Conservation (phyloP, 2,113 vertebrate species). For the Elephas maximus region DNA sequence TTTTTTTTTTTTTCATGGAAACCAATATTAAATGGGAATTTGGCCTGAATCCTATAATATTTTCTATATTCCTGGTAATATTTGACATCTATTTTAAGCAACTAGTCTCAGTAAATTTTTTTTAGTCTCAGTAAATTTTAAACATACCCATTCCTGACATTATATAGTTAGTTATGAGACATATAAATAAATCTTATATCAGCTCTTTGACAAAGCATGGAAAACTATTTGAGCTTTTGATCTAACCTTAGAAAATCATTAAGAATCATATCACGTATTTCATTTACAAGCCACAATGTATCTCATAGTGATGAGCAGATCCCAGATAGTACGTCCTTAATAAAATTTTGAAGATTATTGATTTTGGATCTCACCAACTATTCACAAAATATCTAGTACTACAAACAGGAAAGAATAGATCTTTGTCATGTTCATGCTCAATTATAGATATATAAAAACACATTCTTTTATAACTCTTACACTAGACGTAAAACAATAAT, state of each 20-base stretch:
- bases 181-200: background rate
- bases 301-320: background rate
- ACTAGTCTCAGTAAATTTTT: conserved; percentile 4
- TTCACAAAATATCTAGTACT: background rate
- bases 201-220: conserved; percentile 23
- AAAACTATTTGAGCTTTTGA: background rate
- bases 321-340: background rate
- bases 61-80: background rate
- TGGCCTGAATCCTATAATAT: background rate
- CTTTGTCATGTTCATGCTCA: background rate
- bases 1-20: background rate
- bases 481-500: background rate
- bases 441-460: background rate
- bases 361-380: background rate
- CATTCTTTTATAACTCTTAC: background rate
- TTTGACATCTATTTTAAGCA: background rate
- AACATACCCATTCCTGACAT: background rate
- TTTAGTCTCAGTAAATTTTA: conserved; percentile 10
- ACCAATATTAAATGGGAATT: background rate
- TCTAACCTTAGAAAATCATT: conserved; percentile 29
- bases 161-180: background rate
- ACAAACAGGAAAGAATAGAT: background rate
- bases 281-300: background rate
- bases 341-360: background rate
- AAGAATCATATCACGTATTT: background rate